Percentiles rank a stretch among this genome's conserved stretches.
phyloP scores from a whole-genome alignment of 1,140 invertebrate genomes.

The Hycleus phaleratus region DNA sequence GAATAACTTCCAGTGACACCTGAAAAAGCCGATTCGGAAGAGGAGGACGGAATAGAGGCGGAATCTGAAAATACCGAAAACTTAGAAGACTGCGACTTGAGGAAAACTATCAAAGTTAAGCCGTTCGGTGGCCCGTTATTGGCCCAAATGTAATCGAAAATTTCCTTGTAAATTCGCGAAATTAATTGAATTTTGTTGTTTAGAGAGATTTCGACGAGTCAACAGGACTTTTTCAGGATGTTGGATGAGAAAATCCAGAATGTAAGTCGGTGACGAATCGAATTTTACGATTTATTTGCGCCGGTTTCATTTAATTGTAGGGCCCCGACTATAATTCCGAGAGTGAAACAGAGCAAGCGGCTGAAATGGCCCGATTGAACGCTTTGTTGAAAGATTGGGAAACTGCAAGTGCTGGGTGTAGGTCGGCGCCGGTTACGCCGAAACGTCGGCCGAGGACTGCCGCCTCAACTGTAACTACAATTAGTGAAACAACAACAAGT shows the following conservation, averaged over 20 bases:
- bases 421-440: constrained; percentile 32
- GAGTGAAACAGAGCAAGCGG: constrained; percentile 53
- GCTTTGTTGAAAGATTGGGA: constrained; percentile 55
- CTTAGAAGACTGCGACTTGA: constrained; percentile 25
- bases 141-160: constrained; percentile 43
- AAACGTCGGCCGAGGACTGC: constrained; percentile 8
- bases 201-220: constrained; percentile 78
- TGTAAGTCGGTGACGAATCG: constrained; percentile 47
- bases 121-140: constrained; percentile 42
- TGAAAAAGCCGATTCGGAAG: constrained; percentile 27
- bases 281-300: not conserved
- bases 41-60: constrained; percentile 26
- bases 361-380: constrained; percentile 50
- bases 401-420: constrained; percentile 44
- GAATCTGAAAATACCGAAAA: constrained; percentile 23
- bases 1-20: constrained; percentile 21
- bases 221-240: constrained; percentile 85
- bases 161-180: not conserved
- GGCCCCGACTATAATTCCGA: constrained; percentile 65
- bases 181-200: constrained; percentile 26
- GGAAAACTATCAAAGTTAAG: constrained; percentile 31
- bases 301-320: constrained; percentile 36
- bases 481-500: not conserved
- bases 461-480: not conserved
- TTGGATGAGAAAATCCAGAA: constrained; percentile 84